phyloP scores from a whole-genome alignment of 2,113 vertebrate species.

The Syngnathus scovelli region DNA sequence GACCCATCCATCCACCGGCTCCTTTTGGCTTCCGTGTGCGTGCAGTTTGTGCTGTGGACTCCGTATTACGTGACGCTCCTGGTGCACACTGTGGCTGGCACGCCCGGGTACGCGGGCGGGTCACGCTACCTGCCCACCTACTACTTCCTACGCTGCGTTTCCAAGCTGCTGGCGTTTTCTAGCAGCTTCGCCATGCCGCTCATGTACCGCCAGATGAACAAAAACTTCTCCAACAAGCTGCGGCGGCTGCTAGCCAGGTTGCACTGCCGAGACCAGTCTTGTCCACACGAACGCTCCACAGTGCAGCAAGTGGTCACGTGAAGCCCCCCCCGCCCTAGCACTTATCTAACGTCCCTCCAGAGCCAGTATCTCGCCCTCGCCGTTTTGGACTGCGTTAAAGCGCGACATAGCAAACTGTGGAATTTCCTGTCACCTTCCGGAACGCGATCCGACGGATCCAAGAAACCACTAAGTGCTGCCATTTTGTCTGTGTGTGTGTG shows the following conservation, averaged over 20 bases:
- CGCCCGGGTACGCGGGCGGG: constrained; percentile 57
- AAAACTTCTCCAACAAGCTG: constrained; percentile 84
- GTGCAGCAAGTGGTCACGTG: constrained; percentile 84
- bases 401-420: constrained; percentile 42
- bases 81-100: constrained; percentile 75
- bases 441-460: constrained; percentile 36
- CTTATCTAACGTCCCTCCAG: constrained; percentile 40
- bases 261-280: constrained; percentile 75
- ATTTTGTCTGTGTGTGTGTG: neutral
- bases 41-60: constrained; percentile 91
- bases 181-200: constrained; percentile 89
- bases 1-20: constrained; percentile 89
- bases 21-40: constrained; percentile 83
- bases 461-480: constrained; percentile 69
- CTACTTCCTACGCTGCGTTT: constrained; percentile 76
- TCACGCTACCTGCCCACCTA: constrained; percentile 64
- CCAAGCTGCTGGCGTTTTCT: constrained; percentile 84
- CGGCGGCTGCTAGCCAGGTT: constrained; percentile 80
- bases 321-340: constrained; percentile 34
- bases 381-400: constrained; percentile 49
- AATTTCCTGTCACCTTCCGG: constrained; percentile 57
- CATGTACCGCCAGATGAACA: constrained; percentile 88
- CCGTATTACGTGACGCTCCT: constrained; percentile 87
- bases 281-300: constrained; percentile 74
- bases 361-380: constrained; percentile 42